Base-by-base conservation (phyloP, 1,140 invertebrate genomes). In the Pinna nobilis region DNA sequence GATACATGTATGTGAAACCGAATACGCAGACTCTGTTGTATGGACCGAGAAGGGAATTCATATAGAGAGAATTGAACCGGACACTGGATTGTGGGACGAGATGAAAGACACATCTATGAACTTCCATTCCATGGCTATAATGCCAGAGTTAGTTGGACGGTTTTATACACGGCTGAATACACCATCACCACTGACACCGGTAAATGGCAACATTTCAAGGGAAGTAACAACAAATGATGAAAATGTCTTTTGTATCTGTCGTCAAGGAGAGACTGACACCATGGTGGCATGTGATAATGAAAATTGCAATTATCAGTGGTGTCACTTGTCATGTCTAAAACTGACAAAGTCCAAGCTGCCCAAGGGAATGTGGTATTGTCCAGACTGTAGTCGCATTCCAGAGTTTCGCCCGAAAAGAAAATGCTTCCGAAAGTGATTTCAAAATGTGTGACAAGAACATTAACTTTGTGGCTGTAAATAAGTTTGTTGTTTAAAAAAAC, bases 21-120 rank as follows among this genome's bases (percentile, higher is more conserved):
- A 76, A 3, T 59, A 23, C 44, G 49, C 41, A 61, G 67, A 76
- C 25, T 74, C n/a, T 70, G 57, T 69, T 28, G 66, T 76, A 3
- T 76, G 74, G 74, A 65, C 68, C 23, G 11, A 32, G 33, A 41
- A 37, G 35, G 65, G 41, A 15, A 4, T 60, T 30, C 33, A 61
- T 25, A 39, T 39, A 7, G 59, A 61, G 20, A 61, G 59, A 20
- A 61, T 61, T 1, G 33, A 39, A 41, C 35, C 20, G 1, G 15
- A 53, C n/a, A 2, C 3, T 5, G 3, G 9, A 1, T 53, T 53
- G 13, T 53, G 50, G 50, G 9, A 20, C 3, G 18, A 53, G 13
- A 53, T 53, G 5, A n/a, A 3, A 30, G 6, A n/a, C 5, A 61
- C 3, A 61, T 32, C 59, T 1, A 20, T 2, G 23, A 41, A 37